A percentile compares a stretch with the other conserved stretches of the same genome.
Evolutionary conservation across 2,113 vertebrate species (phyloP).

Genomic region (Apteryx owenii): DNA sequence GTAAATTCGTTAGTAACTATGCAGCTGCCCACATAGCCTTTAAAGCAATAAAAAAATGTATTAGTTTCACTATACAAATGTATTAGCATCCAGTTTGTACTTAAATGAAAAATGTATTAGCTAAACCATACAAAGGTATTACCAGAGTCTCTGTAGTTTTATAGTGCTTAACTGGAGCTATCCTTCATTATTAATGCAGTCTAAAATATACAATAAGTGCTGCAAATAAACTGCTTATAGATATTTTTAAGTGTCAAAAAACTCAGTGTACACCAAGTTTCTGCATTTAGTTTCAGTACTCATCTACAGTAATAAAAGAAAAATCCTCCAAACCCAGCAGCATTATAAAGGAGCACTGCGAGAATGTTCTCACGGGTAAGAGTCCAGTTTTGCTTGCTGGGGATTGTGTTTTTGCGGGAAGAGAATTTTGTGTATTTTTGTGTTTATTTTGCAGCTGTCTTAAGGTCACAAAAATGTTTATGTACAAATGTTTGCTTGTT

Average conservation of each 20-base stretch:
- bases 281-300: background rate
- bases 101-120: conserved; percentile 54
- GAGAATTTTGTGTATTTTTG: background rate
- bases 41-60: conserved; percentile 63
- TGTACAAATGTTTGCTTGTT: background rate
- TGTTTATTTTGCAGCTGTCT: background rate
- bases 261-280: background rate
- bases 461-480: background rate
- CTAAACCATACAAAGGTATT: conserved; percentile 6
- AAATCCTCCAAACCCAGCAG: rapidly evolving
- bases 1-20: conserved; percentile 53
- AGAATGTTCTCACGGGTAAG: rapidly evolving
- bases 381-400: background rate
- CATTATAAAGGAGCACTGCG: background rate
- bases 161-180: background rate
- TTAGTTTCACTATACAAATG: conserved; percentile 46
- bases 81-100: conserved; percentile 30
- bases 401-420: background rate
- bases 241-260: background rate
- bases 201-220: background rate
- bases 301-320: background rate
- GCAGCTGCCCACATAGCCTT: conserved; percentile 39
- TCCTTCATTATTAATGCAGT: background rate
- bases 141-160: background rate
- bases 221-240: background rate